A percentile compares a stretch with the other conserved stretches of the same genome.
Conservation (phyloP, 2,888 invertebrate genomes). For the Nasonia oneida region DNA sequence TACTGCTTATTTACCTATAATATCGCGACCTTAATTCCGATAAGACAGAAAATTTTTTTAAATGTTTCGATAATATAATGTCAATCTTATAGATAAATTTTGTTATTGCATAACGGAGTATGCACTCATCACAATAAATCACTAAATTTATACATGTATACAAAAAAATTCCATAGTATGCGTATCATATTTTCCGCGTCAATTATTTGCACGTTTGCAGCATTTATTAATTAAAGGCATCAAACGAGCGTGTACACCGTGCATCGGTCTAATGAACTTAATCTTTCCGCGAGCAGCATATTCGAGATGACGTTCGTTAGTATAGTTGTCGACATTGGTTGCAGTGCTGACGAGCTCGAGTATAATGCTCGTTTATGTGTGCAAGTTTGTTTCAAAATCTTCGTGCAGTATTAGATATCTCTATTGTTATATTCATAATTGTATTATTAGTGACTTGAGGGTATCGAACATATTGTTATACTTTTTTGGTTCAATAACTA, state of each 20-base stretch:
- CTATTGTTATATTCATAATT: neutral
- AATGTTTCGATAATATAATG: neutral
- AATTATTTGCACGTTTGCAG: neutral
- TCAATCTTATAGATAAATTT: too few relatives aligned
- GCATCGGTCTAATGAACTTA: constrained; percentile 47
- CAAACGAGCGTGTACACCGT: constrained; percentile 10
- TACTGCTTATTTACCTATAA: too few relatives aligned
- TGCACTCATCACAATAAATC: too few relatives aligned
- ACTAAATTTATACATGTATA: too few relatives aligned
- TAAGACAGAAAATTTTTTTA: neutral
- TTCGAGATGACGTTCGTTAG: constrained; percentile 54
- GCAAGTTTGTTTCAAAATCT: neutral
- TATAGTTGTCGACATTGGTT: constrained; percentile 10
- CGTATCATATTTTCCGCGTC: neutral
- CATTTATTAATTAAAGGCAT: constrained; percentile 52
- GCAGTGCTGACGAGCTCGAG: constrained; percentile 7
- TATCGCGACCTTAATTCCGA: too few relatives aligned
- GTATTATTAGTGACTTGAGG: neutral
- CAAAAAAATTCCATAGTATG: too few relatives aligned
- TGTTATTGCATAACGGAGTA: too few relatives aligned
- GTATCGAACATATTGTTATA: neutral
- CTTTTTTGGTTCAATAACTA: neutral
- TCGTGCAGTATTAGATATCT: neutral
- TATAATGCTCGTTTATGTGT: constrained; percentile 31
- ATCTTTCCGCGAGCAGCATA: constrained; percentile 49